Evolutionary conservation across 2,797 vertebrate species (phyloP), one percentile per base, ranked within the genome.

Genomic region (Etheostoma perlongum): DNA sequence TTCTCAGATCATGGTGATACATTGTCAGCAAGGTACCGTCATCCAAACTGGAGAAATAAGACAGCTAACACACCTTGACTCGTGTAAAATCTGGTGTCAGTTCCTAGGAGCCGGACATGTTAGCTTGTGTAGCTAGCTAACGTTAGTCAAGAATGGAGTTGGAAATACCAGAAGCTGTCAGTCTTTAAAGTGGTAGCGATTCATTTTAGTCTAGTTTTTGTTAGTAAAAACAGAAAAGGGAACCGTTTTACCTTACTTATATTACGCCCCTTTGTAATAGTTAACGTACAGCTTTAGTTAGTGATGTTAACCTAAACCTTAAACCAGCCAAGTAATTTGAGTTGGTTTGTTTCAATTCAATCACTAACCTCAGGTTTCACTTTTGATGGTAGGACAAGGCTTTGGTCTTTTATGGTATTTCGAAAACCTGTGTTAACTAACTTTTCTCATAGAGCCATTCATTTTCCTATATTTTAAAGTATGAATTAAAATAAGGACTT

Each of bases 51-150:
- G 7, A 21, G 11, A 44, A 42, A 15, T 18, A n/a, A 5, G 14
- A 2, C 36, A 30, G 23, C 23, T 8, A 21, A 23, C 15, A 11
- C 19, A 46, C 2, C 4, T 12, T 1, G 4, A n/a, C 0, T 13
- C 12, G 7, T 4, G 6, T 19, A 2, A 21, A 47, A 40, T 27
- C 67, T 10, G 4, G 2, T 64, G 25, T 59, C 40, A 5, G 63
- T 42, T 36, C 5, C 47, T 27, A 42, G 36, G 59, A 66, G 18
- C 19, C 23, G 48, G 36, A 21, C 12, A 25, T 51, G 74, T 76
- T 85, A 86, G 76, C 81, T 30, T 27, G 4, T 40, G 52, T 16
- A 54, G 84, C 81, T 79, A 80, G 79, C 85, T 55, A 40, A 40
- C 36, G 36, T 40, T 40, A 19, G 10, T 61, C 18, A 3, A 14